Conservation (phyloP, 2,113 vertebrate species). For the Sitta europaea region DNA sequence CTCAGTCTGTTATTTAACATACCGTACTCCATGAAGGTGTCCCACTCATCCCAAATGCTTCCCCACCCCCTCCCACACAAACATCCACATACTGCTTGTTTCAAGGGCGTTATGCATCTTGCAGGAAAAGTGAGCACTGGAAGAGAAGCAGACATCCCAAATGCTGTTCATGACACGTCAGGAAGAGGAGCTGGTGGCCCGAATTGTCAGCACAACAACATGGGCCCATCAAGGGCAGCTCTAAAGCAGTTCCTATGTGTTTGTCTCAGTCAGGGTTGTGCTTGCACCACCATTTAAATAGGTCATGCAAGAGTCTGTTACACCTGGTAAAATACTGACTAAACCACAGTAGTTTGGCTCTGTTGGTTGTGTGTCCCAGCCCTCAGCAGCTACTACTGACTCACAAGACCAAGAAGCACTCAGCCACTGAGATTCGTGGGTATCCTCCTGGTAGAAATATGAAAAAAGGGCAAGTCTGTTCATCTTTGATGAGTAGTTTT, state of each 20-base stretch:
- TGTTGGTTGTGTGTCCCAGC: neutral
- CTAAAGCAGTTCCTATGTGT: neutral
- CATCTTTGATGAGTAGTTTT: neutral
- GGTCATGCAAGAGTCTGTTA: neutral
- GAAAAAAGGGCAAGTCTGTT: neutral
- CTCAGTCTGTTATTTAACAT: constrained; percentile 74
- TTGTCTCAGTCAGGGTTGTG: neutral
- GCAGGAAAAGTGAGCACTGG: neutral
- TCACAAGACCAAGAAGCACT: neutral
- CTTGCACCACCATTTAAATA: neutral
- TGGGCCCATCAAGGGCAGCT: neutral
- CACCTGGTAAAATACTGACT: neutral
- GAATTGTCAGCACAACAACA: neutral
- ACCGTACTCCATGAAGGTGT: constrained; percentile 54
- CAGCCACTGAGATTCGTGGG: rapidly evolving
- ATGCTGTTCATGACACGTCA: neutral
- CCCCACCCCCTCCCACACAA: neutral
- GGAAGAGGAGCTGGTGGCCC: neutral
- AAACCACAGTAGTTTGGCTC: neutral
- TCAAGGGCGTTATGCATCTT: constrained; percentile 36
- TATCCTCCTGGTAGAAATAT: neutral
- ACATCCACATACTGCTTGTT: neutral
- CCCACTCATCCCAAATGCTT: constrained; percentile 25
- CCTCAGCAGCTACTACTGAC: neutral
- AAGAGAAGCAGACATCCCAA: neutral